phyloP scores from a whole-genome alignment of 1,140 invertebrate genomes.

The Magallana ariakensis region DNA sequence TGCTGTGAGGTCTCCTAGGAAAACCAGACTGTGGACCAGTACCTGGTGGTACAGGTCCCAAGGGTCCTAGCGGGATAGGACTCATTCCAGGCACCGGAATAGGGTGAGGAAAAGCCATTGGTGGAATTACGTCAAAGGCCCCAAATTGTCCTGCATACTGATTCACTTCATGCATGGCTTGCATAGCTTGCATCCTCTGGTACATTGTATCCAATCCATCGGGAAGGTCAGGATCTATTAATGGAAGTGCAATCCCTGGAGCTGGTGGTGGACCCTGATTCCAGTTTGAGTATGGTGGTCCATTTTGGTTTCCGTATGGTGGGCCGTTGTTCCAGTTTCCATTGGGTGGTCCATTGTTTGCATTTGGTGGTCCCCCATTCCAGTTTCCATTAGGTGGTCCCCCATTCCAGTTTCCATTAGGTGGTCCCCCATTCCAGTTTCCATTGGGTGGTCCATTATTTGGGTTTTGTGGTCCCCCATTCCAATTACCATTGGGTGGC shows the following conservation, averaged over 20 bases:
- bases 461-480: neutral
- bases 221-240: conserved; percentile 52
- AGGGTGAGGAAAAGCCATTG: conserved; percentile 19
- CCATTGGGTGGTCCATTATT: conserved; percentile 6
- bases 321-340: conserved; percentile 12
- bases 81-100: neutral
- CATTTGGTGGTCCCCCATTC: conserved; percentile 33
- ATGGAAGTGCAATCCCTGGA: neutral
- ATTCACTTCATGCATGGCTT: conserved; percentile 46
- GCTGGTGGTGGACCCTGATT: neutral
- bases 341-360: conserved; percentile 35
- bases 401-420: neutral
- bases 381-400: neutral
- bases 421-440: neutral
- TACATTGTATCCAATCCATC: conserved; percentile 50
- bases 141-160: conserved; percentile 8
- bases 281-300: neutral
- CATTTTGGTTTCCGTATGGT: neutral
- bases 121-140: conserved; percentile 5
- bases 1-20: neutral
- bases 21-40: neutral
- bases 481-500: neutral
- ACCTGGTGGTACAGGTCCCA: neutral
- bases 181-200: conserved; percentile 42
- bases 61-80: neutral